These are phyloP conservation scores for Rhaphigaster nebulosa DNA, from an alignment of 2,888 invertebrate species.

Conservation along the genomic window DNA sequence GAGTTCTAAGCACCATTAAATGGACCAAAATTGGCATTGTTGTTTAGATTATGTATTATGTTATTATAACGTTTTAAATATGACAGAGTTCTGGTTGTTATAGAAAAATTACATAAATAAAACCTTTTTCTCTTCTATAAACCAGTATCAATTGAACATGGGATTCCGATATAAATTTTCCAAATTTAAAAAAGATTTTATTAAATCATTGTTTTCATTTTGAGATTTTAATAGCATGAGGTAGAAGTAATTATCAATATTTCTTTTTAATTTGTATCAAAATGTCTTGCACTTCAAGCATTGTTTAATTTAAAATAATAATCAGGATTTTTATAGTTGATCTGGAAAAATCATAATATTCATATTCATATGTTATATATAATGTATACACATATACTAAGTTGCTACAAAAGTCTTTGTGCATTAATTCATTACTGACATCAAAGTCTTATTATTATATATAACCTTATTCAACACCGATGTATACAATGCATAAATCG, in stretches of 20 bases:
- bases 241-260: too few species aligned
- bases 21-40: background rate
- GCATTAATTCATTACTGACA: too few species aligned
- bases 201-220: background rate
- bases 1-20: slow-evolving; percentile 11
- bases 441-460: too few species aligned
- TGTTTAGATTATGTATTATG: background rate
- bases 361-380: too few species aligned
- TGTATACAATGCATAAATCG: too few species aligned
- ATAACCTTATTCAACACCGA: too few species aligned
- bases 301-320: background rate
- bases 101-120: too few species aligned
- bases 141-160: background rate
- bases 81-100: too few species aligned
- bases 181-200: background rate
- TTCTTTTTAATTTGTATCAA: background rate
- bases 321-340: background rate
- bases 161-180: background rate
- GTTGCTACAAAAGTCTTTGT: too few species aligned
- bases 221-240: background rate
- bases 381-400: too few species aligned
- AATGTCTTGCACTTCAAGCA: background rate
- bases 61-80: background rate
- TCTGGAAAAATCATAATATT: background rate
- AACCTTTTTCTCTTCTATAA: too few species aligned